Percentiles rank a stretch among this genome's conserved stretches.
Evolutionary conservation across 2,797 vertebrate species (phyloP).

Genomic region (Sebastes cheni): DNA sequence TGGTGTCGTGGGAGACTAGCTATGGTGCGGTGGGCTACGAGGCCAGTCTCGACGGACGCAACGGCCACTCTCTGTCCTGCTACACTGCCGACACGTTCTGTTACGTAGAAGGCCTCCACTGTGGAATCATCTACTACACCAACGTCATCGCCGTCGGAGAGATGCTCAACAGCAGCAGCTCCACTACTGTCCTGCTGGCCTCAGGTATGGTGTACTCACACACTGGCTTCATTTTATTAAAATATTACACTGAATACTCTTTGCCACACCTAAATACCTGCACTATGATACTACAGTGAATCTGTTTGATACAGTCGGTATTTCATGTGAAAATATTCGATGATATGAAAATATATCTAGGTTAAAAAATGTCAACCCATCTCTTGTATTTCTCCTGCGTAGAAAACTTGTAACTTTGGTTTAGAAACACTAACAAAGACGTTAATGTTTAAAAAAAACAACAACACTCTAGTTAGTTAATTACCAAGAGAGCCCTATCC

Average conservation of each 20-base stretch:
- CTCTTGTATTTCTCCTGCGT: background rate
- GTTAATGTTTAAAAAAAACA: background rate
- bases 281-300: background rate
- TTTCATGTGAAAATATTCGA: background rate
- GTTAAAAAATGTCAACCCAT: background rate
- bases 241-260: background rate
- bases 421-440: background rate
- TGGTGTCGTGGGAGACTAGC: conserved; percentile 80
- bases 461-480: no score
- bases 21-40: conserved; percentile 68
- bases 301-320: background rate
- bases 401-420: background rate
- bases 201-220: conserved; percentile 70
- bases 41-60: conserved; percentile 62
- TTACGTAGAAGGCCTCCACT: conserved; percentile 68
- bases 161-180: conserved; percentile 67
- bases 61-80: conserved; percentile 73
- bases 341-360: background rate
- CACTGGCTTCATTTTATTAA: background rate
- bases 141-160: conserved; percentile 67
- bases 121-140: conserved; percentile 75
- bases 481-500: background rate
- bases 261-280: background rate
- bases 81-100: conserved; percentile 67
- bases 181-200: conserved; percentile 54